phyloP scores from a whole-genome alignment of 2,797 vertebrate genomes.

The Lagodon rhomboides region DNA sequence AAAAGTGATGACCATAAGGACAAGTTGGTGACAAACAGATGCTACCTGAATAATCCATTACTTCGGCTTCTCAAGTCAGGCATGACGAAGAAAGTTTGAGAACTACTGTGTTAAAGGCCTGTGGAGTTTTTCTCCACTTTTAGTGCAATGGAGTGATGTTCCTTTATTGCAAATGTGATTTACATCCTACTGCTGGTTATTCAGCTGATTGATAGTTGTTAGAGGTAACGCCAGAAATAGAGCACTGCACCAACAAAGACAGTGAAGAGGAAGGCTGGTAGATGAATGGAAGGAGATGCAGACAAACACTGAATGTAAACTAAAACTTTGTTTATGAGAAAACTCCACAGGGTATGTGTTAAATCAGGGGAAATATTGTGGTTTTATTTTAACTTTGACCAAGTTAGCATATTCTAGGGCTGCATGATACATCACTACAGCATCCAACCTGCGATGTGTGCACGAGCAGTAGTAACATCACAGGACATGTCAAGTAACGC shows the following conservation, averaged over 20 bases:
- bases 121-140: background rate
- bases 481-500: too few relatives aligned
- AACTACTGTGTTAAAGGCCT: background rate
- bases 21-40: slow-evolving; percentile 1
- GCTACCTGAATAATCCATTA: background rate
- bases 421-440: too few relatives aligned
- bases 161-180: background rate
- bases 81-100: background rate
- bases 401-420: too few relatives aligned
- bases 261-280: background rate
- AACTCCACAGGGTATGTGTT: background rate
- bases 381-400: background rate
- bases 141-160: background rate
- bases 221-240: background rate
- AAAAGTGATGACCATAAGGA: background rate
- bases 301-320: background rate
- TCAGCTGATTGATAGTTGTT: background rate
- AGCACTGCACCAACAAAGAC: background rate
- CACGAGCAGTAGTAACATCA: too few relatives aligned
- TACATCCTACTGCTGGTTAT: background rate
- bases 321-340: background rate
- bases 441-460: too few relatives aligned
- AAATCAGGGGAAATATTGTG: background rate
- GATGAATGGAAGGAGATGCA: too few relatives aligned
- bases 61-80: background rate